phyloP scores from a whole-genome alignment of 2,797 vertebrate genomes.

The Salmo trutta region DNA sequence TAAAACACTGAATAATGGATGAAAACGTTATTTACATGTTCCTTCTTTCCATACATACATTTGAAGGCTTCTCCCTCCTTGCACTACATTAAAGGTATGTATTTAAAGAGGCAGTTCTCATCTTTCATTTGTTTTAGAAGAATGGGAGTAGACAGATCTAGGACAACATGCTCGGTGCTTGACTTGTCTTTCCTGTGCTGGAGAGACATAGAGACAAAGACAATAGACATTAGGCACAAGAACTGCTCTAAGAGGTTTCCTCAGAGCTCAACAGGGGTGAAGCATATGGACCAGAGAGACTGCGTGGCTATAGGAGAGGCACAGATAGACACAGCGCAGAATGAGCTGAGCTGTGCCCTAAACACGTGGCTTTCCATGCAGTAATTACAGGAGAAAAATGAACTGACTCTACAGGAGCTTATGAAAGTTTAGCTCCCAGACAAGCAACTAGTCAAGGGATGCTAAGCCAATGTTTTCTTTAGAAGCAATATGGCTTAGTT shows the following conservation, averaged over 20 bases:
- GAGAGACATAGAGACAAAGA: conserved; percentile 1
- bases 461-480: background rate
- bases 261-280: conserved; percentile 52
- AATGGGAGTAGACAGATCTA: conserved; percentile 58
- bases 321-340: conserved; percentile 44
- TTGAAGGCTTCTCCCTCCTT: conserved; percentile 41
- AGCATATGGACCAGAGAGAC: conserved; percentile 43
- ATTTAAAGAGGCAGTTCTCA: conserved; percentile 34
- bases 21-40: conserved; percentile 54
- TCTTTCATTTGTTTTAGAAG: conserved; percentile 44
- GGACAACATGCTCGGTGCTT: conserved; percentile 44
- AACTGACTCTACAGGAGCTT: conserved; percentile 35
- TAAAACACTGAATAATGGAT: conserved; percentile 70
- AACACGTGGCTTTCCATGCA: conserved; percentile 1
- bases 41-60: conserved; percentile 14
- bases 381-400: conserved; percentile 52
- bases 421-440: conserved; percentile 11
- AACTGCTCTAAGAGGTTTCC: conserved; percentile 28
- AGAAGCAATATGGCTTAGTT: background rate
- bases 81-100: background rate
- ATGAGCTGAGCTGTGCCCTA: conserved; percentile 32
- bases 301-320: conserved; percentile 38
- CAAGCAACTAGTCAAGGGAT: background rate
- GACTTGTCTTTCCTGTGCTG: conserved; percentile 43
- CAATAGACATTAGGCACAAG: conserved; percentile 29